A percentile compares a stretch with the other conserved stretches of the same genome.
Conservation (phyloP, 2,888 invertebrate species). For the Tetragonisca angustula region DNA sequence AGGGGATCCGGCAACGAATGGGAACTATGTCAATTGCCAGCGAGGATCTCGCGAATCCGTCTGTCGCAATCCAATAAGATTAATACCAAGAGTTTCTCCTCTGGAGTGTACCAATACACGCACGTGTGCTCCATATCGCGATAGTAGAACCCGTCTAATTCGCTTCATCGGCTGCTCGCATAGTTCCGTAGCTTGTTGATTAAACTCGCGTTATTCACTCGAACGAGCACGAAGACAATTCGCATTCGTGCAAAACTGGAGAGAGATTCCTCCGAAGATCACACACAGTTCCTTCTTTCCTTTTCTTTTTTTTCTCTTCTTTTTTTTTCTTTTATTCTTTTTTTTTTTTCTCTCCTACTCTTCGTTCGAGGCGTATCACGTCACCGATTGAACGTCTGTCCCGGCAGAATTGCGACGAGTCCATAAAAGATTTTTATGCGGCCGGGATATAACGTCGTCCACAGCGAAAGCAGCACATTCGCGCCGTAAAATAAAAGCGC, state of each 20-base stretch:
- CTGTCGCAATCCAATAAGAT: conserved; percentile 52
- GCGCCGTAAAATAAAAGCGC: conserved; percentile 61
- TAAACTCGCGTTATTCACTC: conserved; percentile 74
- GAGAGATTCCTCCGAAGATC: neutral
- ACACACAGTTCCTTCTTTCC: neutral
- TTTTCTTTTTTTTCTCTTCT: too few relatives aligned
- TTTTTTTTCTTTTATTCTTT: too few relatives aligned
- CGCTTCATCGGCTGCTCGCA: conserved; percentile 64
- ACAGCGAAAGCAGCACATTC: conserved; percentile 20
- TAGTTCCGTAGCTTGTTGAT: conserved; percentile 69
- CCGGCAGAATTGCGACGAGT: conserved; percentile 22
- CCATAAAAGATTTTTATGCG: conserved; percentile 60
- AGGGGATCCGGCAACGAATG: conserved; percentile 41
- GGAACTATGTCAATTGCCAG: conserved; percentile 51
- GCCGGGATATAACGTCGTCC: conserved; percentile 54
- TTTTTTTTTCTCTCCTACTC: too few relatives aligned
- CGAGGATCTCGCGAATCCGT: conserved; percentile 48
- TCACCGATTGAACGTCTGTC: conserved; percentile 9
- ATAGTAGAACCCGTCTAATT: conserved; percentile 50
- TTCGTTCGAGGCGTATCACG: neutral
- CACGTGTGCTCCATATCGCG: conserved; percentile 17
- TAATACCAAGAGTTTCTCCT: conserved; percentile 53
- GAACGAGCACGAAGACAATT: conserved; percentile 70
- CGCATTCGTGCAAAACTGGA: conserved; percentile 36
- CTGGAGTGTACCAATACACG: conserved; percentile 35